Base-by-base conservation (phyloP, 2,888 invertebrate genomes). In the Cantharis flavilabris region DNA sequence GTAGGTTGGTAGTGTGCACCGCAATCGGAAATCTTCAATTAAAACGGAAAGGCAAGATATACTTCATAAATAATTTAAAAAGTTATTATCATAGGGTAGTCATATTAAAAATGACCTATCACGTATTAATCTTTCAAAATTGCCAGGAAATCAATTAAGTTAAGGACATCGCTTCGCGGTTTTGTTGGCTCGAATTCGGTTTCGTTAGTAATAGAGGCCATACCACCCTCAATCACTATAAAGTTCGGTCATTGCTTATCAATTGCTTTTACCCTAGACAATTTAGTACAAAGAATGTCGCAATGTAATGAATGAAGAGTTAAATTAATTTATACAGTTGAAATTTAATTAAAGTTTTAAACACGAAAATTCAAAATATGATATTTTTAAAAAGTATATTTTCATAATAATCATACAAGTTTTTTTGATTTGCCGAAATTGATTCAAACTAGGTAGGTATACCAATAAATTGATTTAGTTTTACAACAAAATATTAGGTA, bases 201-300 rank as follows among this genome's bases (percentile, higher is more conserved):
- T 49, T 49, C 62, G 62, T 23, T 23, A 71, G 62, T 71, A 71
- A 71, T 71, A 62, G 62, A 33, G 49, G 71, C 62, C 71, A 14
- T 71, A 49, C 71, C 71, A 71, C 71, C 71, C 62, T 62, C 71
- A 71, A 71, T 71, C 71, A 71, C 71, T 71, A 71, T 71, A 71
- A 71, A 71, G 33, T 71, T 30, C 71, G 71, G 71, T 71, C 71
- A 71, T 71, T 71, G 71, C 71, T 71, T 71, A 71, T 71, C 71
- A 71, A 71, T 71, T 71, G 62, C 71, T 71, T 71, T 49, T 49
- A 30, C 62, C 62, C 30, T 70, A 30, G 70, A 33, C 70, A 70
- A 70, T 70, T 70, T 70, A 70, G 65, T 67, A 67, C 65, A 70
- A 71, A 49, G 71, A 71, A 70, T 75, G 71, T 70, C 71, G 75